phyloP scores from a whole-genome alignment of 2,888 invertebrate genomes.

The Agrochola lota region DNA sequence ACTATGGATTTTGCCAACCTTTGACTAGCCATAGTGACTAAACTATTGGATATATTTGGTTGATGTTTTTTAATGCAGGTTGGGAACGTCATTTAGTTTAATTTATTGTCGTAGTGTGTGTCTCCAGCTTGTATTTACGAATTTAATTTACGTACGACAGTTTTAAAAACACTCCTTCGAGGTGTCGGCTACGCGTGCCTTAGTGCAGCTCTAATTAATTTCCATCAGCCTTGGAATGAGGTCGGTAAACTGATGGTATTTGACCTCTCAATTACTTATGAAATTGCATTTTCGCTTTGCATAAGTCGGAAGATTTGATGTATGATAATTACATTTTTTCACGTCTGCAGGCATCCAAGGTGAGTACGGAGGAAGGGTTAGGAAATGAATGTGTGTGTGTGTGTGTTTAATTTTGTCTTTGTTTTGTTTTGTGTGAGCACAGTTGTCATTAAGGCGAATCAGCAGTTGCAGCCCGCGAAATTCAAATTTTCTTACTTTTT shows the following conservation, averaged over 20 bases:
- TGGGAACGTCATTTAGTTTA: too few relatives aligned
- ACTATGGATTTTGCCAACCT: too few relatives aligned
- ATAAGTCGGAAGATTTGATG: slow-evolving; percentile 45
- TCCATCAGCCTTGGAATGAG: slow-evolving; percentile 68
- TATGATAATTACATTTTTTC: slow-evolving; percentile 47
- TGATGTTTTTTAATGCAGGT: too few relatives aligned
- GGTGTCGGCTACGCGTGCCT: slow-evolving; percentile 29
- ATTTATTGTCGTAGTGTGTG: background rate
- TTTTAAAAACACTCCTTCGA: slow-evolving; percentile 6
- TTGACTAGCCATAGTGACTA: too few relatives aligned
- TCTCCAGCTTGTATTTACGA: background rate
- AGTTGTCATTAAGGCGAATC: background rate
- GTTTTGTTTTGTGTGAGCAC: background rate
- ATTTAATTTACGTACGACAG: background rate
- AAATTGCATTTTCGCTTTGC: slow-evolving; percentile 60
- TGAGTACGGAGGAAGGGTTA: slow-evolving; percentile 7
- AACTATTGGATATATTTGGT: too few relatives aligned
- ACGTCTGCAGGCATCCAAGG: slow-evolving; percentile 38
- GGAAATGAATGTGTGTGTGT: slow-evolving; percentile 11
- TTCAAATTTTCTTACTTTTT: too few relatives aligned
- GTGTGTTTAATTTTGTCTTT: background rate
- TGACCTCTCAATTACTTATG: slow-evolving; percentile 69
- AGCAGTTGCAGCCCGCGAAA: too few relatives aligned
- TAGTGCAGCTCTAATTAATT: slow-evolving; percentile 63
- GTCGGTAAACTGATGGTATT: slow-evolving; percentile 71